Base-by-base conservation (phyloP, 1,140 invertebrate species). In the Harlomillsia oculata region DNA sequence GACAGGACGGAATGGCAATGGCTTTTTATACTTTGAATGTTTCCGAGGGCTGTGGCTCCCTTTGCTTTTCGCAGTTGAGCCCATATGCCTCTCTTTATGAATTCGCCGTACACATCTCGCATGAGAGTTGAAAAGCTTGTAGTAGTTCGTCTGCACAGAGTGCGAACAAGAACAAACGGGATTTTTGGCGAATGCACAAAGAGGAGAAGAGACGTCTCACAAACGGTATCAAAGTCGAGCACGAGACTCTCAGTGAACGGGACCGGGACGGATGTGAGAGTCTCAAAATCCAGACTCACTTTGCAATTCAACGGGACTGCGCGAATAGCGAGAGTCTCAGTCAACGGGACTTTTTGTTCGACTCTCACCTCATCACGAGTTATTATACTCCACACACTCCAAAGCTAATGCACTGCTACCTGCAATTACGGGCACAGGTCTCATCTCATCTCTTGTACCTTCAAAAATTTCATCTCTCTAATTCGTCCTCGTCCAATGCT, bases 201-300 rank as follows among this genome's bases (percentile, higher is more conserved):
- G 45, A 32, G n/a, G n/a, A n/a, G n/a, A n/a, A n/a, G 45, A 48
- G 45, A 48, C 45, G 45, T 48, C 45, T 48, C 45, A 48, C 45
- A 48, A 48, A 48, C 45, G 45, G 45, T 48, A 48, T 48, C 36
- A 28, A 30, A n/a, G n/a, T 48, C 45, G 28, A 48, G 45, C 36
- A 32, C 45, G 45, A 48, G 45, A 48, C 45, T 48, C 45, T 48
- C 45, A 48, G 28, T 48, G 28, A 48, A 48, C 45, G 45, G 45
- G 30, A 48, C 30, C 36, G 28, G 45, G 45, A n/a, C 45, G 45
- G 45, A 48, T 48, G 45, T 48, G 45, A 48, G 45, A 48, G 11
- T 32, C 45, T 48, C 45, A 48, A n/a, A n/a, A n/a, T n/a, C n/a
- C 45, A 32, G 14, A 32, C 45, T 48, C 45, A 32, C 45, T 14